Conservation (phyloP, 2,797 vertebrate species). For the Dendrocincla tyrannina region DNA sequence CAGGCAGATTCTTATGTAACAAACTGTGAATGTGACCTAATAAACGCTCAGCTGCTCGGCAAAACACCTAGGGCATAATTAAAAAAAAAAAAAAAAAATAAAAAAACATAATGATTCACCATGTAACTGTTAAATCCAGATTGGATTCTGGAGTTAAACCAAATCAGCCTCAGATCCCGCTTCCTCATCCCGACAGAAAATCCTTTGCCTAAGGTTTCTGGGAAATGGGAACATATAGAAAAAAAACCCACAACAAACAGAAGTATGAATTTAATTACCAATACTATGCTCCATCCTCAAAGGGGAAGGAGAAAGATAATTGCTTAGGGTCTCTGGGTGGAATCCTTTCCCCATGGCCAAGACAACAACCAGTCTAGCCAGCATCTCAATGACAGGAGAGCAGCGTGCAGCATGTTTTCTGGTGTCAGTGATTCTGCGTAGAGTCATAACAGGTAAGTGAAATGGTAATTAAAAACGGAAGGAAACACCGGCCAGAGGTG, state of each 20-base stretch:
- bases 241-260: slow-evolving; percentile 51
- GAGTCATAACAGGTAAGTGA: slow-evolving; percentile 55
- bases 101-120: neutral
- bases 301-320: slow-evolving; percentile 55
- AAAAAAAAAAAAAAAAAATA: neutral
- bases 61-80: neutral
- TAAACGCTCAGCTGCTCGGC: neutral
- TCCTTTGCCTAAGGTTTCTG: slow-evolving; percentile 28
- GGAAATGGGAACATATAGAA: slow-evolving; percentile 20
- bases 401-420: slow-evolving; percentile 19
- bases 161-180: neutral
- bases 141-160: neutral
- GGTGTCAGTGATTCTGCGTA: slow-evolving; percentile 50
- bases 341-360: slow-evolving; percentile 55
- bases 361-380: slow-evolving; percentile 64
- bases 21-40: neutral
- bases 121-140: neutral
- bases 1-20: neutral
- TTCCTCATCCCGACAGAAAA: neutral
- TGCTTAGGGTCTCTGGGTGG: slow-evolving; percentile 57
- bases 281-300: slow-evolving; percentile 36
- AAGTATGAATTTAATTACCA: slow-evolving; percentile 67
- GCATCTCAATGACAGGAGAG: slow-evolving; percentile 61
- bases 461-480: slow-evolving; percentile 59
- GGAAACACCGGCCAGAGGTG: slow-evolving; percentile 26